Base-by-base conservation (phyloP, 2,113 vertebrate species). In the Gadus chalcogrammus region DNA sequence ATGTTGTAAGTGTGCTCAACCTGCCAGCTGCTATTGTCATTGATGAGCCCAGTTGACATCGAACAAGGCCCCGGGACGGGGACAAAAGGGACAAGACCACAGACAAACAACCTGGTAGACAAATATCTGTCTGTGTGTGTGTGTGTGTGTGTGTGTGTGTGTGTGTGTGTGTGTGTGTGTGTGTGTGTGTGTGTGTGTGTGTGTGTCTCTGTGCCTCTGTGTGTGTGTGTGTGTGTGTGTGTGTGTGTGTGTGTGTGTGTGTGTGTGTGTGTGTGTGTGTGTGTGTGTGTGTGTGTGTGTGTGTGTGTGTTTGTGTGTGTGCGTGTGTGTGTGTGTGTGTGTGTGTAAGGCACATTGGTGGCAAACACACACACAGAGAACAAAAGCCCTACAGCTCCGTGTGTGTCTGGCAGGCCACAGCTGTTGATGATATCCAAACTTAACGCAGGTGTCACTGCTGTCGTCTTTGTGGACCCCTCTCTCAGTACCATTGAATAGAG, bases 341-440 rank as follows among this genome's bases (percentile, higher is more conserved):
- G 42, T 48, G 42, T 13, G 42, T 48, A 35, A 35, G 31, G 42
- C 42, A 48, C 42, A 48, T 48, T 48, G 42, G 42, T 9, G 81
- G 85, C 81, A 88, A 89, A 89, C 85, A 89, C 81, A 88, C 88
- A 88, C 85, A 89, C 85, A 28, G 78, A 68, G 80, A 86, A 89
- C 87, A 90, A 89, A 90, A 85, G 85, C 84, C 79, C 73, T 81
- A 84, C 64, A 74, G 78, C 78, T 79, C 70, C 65, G 60, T 59
- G 69, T 22, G 66, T 72, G 78, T 79, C 82, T 75, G 73, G 77
- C 27, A 73, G 67, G 73, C 70, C 15, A 69, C 86, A 88, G 88
- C 86, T 90, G 87, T 82, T 86, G 80, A 74, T 56, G 69, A 69
- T 83, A 67, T 84, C 85, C 80, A 80, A 80, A 79, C 76, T 62